Conservation (phyloP, 2,888 invertebrate genomes). For the Caenorhabditis wallacei region DNA sequence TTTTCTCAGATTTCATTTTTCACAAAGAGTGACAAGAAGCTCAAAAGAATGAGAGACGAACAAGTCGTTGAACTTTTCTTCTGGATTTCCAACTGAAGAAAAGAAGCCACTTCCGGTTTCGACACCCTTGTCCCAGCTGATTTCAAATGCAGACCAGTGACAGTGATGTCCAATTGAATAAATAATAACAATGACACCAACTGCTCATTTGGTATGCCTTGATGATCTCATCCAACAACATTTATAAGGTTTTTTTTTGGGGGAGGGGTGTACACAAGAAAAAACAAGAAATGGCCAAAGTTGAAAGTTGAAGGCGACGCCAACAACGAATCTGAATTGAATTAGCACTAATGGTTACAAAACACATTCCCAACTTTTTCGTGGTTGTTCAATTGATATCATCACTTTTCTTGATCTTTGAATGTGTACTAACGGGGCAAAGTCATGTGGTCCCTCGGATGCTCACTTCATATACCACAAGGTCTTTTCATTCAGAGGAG, state of each 20-base stretch:
- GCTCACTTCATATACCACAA: neutral
- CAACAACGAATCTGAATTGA: conserved; percentile 28
- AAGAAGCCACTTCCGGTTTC: conserved; percentile 37
- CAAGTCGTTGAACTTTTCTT: conserved; percentile 24
- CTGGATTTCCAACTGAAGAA: conserved; percentile 6
- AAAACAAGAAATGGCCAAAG: conserved; percentile 6
- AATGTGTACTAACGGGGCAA: conserved; percentile 40
- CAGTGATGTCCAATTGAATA: conserved; percentile 48
- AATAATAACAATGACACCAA: conserved; percentile 45
- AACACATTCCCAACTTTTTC: conserved; percentile 4
- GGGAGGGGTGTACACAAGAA: neutral
- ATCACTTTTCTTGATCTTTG: conserved; percentile 32
- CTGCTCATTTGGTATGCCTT: conserved; percentile 21
- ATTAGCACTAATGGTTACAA: neutral
- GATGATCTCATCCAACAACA: conserved; percentile 23
- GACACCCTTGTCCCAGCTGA: conserved; percentile 5
- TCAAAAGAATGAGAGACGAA: conserved; percentile 4
- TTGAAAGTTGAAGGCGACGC: conserved; percentile 25
- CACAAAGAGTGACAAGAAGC: conserved; percentile 23
- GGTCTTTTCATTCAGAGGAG: neutral
- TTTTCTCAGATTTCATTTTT: conserved; percentile 14
- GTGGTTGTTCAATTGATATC: conserved; percentile 3
- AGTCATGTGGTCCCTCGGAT: conserved; percentile 30
- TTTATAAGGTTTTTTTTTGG: conserved; percentile 8
- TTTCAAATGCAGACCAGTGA: conserved; percentile 14